A percentile compares a stretch with the other conserved stretches of the same genome.
Conservation (phyloP, 2,888 invertebrate genomes). For the Cheilosia variabilis region DNA sequence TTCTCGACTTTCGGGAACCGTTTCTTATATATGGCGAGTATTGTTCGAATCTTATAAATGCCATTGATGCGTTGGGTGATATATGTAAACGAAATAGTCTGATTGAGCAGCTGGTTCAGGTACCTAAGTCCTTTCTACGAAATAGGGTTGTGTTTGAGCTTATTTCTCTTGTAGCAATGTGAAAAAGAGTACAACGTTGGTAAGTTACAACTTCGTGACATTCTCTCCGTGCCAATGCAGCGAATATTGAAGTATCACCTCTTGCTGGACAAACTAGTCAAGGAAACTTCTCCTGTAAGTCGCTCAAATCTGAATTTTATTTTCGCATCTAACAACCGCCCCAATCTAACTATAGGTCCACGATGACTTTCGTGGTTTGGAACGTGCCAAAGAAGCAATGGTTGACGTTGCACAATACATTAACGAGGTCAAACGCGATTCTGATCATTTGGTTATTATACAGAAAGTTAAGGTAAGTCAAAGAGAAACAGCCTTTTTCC, state of each 20-base stretch:
- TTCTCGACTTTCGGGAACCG: conserved; percentile 94
- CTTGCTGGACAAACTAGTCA: conserved; percentile 93
- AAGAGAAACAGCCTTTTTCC: conserved; percentile 13
- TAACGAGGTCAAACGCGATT: conserved; percentile 98
- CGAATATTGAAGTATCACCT: conserved; percentile 98
- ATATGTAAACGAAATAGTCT: conserved; percentile 82
- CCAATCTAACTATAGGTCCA: conserved; percentile 86
- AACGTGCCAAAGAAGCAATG: conserved; percentile 97
- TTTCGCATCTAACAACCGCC: background rate
- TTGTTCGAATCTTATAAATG: conserved; percentile 95
- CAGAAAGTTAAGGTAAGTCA: conserved; percentile 91
- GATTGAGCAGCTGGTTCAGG: conserved; percentile 83
- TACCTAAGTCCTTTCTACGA: conserved; percentile 34
- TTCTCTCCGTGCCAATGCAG: conserved; percentile 99
- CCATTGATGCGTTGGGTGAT: conserved; percentile 91
- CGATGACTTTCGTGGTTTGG: conserved; percentile 92
- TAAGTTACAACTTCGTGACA: conserved; percentile 96
- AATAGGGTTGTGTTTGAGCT: conserved; percentile 13
- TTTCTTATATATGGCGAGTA: conserved; percentile 98
- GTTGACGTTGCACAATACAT: conserved; percentile 98
- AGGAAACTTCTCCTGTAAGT: conserved; percentile 92
- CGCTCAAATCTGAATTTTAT: background rate
- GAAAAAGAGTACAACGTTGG: conserved; percentile 97
- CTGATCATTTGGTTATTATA: conserved; percentile 95
- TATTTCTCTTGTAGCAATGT: conserved; percentile 88